Conservation (phyloP, 2,113 vertebrate genomes). For the Myotis davidii region DNA sequence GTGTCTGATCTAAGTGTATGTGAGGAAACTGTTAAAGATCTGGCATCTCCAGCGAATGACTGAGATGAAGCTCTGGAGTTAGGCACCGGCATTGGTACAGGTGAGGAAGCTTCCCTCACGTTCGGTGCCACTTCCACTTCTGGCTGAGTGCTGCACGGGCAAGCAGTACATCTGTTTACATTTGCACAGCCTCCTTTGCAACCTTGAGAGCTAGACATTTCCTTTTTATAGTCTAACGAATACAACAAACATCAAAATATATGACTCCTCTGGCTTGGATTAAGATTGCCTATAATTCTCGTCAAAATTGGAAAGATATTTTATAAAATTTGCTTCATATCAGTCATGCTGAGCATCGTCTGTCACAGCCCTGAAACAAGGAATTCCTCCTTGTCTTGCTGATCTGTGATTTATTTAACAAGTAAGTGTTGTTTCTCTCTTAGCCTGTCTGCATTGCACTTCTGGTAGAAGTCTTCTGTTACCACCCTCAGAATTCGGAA, state of each 20-base stretch:
- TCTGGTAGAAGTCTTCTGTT: not conserved
- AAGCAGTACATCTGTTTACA: conserved; percentile 46
- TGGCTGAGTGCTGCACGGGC: not conserved
- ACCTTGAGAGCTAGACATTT: conserved; percentile 62
- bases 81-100: not conserved
- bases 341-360: conserved; percentile 50
- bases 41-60: conserved; percentile 10
- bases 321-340: conserved; percentile 68
- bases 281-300: conserved; percentile 79
- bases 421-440: conserved; percentile 40
- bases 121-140: not conserved
- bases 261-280: conserved; percentile 64
- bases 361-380: conserved; percentile 52
- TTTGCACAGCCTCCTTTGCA: conserved; percentile 61
- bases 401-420: conserved; percentile 72
- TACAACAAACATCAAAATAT: conserved; percentile 67
- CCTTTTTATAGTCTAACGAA: conserved; percentile 71
- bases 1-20: conserved; percentile 59
- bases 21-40: conserved; percentile 67
- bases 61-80: conserved; percentile 10
- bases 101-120: accelerated
- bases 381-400: conserved; percentile 55
- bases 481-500: conserved; percentile 39
- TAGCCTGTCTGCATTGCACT: conserved; percentile 40
- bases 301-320: conserved; percentile 69